Evolutionary conservation across 2,888 invertebrate species (phyloP).

Genomic region (Nemapogon koenigi): DNA sequence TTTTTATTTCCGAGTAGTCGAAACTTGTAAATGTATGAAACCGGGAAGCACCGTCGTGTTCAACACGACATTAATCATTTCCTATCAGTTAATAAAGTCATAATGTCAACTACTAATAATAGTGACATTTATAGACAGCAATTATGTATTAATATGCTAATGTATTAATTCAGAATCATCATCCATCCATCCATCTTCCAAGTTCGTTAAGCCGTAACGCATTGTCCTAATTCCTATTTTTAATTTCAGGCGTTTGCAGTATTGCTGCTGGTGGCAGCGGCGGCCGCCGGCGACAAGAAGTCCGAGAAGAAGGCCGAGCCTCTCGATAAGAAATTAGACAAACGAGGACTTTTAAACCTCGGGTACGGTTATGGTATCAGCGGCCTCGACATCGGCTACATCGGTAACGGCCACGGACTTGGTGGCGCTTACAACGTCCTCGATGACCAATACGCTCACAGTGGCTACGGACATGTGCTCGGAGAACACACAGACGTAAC

Average conservation of each 20-base stretch:
- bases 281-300: slow-evolving; percentile 71
- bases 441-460: slow-evolving; percentile 27
- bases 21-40: too few species aligned
- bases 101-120: too few species aligned
- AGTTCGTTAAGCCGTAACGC: too few species aligned
- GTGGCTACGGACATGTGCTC: slow-evolving; percentile 33
- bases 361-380: slow-evolving; percentile 82
- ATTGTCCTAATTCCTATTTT: not conserved
- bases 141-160: too few species aligned
- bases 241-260: slow-evolving; percentile 71
- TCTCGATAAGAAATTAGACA: slow-evolving; percentile 79
- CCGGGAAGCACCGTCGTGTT: not conserved
- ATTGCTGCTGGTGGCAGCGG: slow-evolving; percentile 78
- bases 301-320: slow-evolving; percentile 63
- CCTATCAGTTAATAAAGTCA: too few species aligned
- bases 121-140: too few species aligned
- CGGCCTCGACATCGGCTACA: slow-evolving; percentile 76
- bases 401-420: slow-evolving; percentile 66
- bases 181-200: too few species aligned
- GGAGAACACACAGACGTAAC: slow-evolving; percentile 59
- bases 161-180: too few species aligned
- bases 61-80: not conserved
- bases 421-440: slow-evolving; percentile 59
- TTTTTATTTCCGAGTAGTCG: too few species aligned
- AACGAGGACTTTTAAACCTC: slow-evolving; percentile 79